These are phyloP conservation scores for Crambe crambe DNA, from an alignment of 37 sponge, comb jelly and placozoan genomes.

Conservation along the genomic window DNA sequence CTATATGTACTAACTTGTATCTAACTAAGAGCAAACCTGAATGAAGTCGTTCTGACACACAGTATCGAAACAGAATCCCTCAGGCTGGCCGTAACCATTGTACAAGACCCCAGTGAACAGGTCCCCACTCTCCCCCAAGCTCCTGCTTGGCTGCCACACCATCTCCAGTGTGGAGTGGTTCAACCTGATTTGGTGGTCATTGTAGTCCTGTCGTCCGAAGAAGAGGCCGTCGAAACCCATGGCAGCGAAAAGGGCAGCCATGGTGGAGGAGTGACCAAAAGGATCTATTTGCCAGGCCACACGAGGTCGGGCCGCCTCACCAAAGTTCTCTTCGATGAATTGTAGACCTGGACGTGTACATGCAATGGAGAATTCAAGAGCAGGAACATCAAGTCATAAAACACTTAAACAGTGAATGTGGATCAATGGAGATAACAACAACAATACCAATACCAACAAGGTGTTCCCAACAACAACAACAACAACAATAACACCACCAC, in stretches of 20 bases:
- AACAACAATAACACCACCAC: no score
- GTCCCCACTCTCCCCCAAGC: conserved; percentile 52
- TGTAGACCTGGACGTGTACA: conserved; percentile 34
- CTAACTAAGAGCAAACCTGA: no score
- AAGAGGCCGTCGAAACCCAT: conserved; percentile 92
- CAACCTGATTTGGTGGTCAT: conserved; percentile 55
- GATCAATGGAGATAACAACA: no score
- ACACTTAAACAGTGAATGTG: no score
- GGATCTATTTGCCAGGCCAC: conserved; percentile 90
- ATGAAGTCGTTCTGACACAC: conserved; percentile 76
- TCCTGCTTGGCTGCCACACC: conserved; percentile 78
- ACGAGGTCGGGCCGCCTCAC: conserved; percentile 58
- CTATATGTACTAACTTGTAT: background rate
- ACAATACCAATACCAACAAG: no score
- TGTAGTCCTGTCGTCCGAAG: conserved; percentile 94
- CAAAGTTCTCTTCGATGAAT: conserved; percentile 61
- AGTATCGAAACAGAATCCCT: conserved; percentile 88
- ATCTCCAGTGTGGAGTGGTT: conserved; percentile 67
- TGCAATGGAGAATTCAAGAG: no score
- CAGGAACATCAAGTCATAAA: no score
- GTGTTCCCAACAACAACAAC: no score
- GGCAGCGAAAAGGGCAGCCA: conserved; percentile 67
- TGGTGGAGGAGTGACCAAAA: conserved; percentile 79
- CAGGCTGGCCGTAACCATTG: conserved; percentile 78
- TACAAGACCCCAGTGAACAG: conserved; percentile 90